Evolutionary conservation across 2,888 invertebrate species (phyloP).

Genomic region (Drosophila paramelanica): DNA sequence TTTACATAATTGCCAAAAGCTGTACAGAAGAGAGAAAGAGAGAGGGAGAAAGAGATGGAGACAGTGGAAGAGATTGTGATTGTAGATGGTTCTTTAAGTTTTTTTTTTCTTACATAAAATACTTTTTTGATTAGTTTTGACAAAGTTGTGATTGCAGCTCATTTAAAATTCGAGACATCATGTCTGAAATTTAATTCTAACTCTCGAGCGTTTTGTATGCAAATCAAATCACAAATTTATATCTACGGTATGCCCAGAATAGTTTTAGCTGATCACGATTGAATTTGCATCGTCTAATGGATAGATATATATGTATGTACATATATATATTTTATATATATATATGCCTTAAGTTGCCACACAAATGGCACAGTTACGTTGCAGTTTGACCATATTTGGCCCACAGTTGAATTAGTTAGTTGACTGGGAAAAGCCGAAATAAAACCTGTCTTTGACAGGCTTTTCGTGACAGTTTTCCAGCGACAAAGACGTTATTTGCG

Average conservation of each 20-base stretch:
- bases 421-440: slow-evolving; percentile 20
- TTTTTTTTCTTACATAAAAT: background rate
- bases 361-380: slow-evolving; percentile 53
- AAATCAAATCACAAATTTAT: slow-evolving; percentile 49
- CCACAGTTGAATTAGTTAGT: slow-evolving; percentile 25
- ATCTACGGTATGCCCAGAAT: slow-evolving; percentile 48
- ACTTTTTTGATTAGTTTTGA: slow-evolving; percentile 57
- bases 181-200: slow-evolving; percentile 25
- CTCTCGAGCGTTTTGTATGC: slow-evolving; percentile 66
- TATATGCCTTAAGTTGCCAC: slow-evolving; percentile 2
- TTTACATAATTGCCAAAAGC: slow-evolving; percentile 74
- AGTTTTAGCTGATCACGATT: slow-evolving; percentile 61
- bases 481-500: background rate
- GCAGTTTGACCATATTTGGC: slow-evolving; percentile 41
- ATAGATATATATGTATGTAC: slow-evolving; percentile 1
- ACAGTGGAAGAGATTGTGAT: background rate
- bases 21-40: slow-evolving; percentile 10
- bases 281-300: slow-evolving; percentile 44
- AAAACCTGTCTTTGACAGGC: slow-evolving; percentile 43
- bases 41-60: too few species aligned
- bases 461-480: slow-evolving; percentile 43
- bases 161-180: slow-evolving; percentile 59
- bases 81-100: background rate
- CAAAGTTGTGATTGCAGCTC: slow-evolving; percentile 42
- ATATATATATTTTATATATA: background rate